Evolutionary conservation across 2,797 vertebrate genomes (phyloP).

Genomic region (Acipenser oxyrinchus): DNA sequence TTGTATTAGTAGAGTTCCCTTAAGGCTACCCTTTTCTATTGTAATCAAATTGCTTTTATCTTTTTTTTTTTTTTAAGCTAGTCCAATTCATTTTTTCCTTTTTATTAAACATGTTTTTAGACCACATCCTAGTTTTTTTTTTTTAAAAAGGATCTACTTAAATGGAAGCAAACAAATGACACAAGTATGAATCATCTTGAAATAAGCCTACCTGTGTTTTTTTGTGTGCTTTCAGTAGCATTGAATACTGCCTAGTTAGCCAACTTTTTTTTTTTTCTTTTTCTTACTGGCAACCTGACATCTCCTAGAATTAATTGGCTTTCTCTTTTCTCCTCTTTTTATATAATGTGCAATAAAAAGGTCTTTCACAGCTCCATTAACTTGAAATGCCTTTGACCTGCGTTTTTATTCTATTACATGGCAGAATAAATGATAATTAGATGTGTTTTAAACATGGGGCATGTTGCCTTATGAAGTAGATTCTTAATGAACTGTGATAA

Average conservation of each 20-base stretch:
- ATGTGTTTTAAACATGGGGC: neutral
- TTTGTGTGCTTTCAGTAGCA: constrained; percentile 35
- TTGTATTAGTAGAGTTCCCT: constrained; percentile 26
- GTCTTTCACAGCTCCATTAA: constrained; percentile 8
- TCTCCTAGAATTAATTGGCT: neutral
- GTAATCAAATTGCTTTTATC: constrained; percentile 61
- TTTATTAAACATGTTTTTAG: constrained; percentile 63
- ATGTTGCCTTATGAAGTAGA: constrained; percentile 9
- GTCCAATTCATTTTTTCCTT: constrained; percentile 56
- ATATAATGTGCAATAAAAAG: constrained; percentile 15
- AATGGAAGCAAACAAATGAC: constrained; percentile 26
- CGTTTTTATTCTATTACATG: constrained; percentile 8
- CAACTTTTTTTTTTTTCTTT: constrained; percentile 32
- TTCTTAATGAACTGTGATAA: constrained; percentile 4
- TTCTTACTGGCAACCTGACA: neutral
- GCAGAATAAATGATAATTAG: neutral
- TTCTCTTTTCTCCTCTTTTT: neutral
- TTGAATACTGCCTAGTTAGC: constrained; percentile 38
- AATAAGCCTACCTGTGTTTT: constrained; percentile 22
- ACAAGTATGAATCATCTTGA: constrained; percentile 22
- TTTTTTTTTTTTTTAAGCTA: constrained; percentile 62
- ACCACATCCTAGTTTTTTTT: constrained; percentile 45
- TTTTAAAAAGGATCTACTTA: constrained; percentile 35
- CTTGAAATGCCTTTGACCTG: constrained; percentile 11
- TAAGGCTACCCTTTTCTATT: constrained; percentile 62